Conservation (phyloP, 1,140 invertebrate species). For the Drosophila bipectinata region DNA sequence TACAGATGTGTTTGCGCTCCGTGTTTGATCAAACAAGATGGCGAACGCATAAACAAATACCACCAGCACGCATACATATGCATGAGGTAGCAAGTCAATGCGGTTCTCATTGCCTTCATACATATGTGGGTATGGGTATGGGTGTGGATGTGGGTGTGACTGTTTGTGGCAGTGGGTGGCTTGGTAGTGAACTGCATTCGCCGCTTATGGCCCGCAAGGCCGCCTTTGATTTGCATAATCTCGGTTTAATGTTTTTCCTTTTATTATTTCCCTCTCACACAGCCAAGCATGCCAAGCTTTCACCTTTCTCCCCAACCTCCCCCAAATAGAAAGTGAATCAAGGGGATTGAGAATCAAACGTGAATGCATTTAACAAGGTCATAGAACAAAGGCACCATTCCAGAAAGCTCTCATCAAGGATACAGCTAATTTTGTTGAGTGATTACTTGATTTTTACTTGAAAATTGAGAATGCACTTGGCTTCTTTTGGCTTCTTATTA, state of each 20-base stretch:
- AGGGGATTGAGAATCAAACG: slow-evolving; percentile 1
- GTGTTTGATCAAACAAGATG: slow-evolving; percentile 79
- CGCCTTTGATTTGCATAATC: slow-evolving; percentile 76
- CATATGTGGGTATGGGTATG: background rate
- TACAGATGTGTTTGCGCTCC: slow-evolving; percentile 61
- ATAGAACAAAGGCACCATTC: background rate
- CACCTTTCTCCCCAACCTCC: background rate
- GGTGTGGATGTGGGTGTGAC: background rate
- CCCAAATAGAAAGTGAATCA: slow-evolving; percentile 26
- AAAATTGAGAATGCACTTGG: too few species aligned
- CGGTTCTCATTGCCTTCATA: slow-evolving; percentile 19
- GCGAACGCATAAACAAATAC: slow-evolving; percentile 63
- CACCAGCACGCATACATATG: slow-evolving; percentile 59
- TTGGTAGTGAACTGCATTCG: slow-evolving; percentile 24
- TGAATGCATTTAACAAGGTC: slow-evolving; percentile 9
- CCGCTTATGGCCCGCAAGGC: slow-evolving; percentile 46
- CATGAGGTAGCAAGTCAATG: slow-evolving; percentile 69
- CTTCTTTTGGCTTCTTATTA: too few species aligned
- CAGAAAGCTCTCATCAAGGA: background rate
- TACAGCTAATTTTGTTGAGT: background rate
- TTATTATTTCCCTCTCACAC: slow-evolving; percentile 12
- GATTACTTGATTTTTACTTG: too few species aligned
- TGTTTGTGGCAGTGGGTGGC: background rate
- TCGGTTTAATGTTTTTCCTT: slow-evolving; percentile 54
- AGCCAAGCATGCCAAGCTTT: background rate